Percentiles rank a stretch among this genome's conserved stretches.
Conservation (phyloP, 2,888 invertebrate species). For the Hedychridium roseum region DNA sequence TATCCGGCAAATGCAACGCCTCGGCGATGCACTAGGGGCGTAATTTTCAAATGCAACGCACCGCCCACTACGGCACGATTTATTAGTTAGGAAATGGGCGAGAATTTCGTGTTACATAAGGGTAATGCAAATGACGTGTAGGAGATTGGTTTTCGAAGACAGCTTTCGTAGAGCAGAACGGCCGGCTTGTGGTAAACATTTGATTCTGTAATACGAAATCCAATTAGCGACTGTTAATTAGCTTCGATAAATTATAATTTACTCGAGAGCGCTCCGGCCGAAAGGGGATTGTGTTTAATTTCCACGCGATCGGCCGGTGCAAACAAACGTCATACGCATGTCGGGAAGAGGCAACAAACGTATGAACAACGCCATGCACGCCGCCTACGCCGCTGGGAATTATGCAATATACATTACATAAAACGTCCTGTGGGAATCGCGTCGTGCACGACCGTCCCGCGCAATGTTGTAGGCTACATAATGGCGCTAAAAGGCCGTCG, state of each 20-base stretch:
- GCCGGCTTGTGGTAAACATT: not conserved
- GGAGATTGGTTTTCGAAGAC: too few species aligned
- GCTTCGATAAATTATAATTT: conserved; percentile 14
- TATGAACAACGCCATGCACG: not conserved
- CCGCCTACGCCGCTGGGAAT: conserved; percentile 11
- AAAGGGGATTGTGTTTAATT: not conserved
- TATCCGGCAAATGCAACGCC: conserved; percentile 25
- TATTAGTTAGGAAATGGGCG: too few species aligned
- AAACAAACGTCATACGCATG: not conserved
- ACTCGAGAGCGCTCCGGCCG: not conserved
- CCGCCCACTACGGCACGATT: too few species aligned
- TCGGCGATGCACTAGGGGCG: conserved; percentile 5
- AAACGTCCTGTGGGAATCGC: conserved; percentile 18
- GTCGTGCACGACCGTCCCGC: not conserved
- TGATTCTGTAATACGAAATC: not conserved
- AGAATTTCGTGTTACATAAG: too few species aligned
- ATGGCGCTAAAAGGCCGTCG: conserved; percentile 7
- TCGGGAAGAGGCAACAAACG: conserved; percentile 2
- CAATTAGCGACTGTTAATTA: conserved; percentile 19
- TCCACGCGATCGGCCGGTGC: conserved; percentile 5
- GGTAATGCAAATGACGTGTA: too few species aligned
- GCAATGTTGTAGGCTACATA: conserved; percentile 2
- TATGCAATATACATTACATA: conserved; percentile 26
- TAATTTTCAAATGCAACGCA: too few species aligned
- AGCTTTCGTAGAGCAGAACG: conserved; percentile 1